Percentiles rank a stretch among this genome's conserved stretches.
phyloP scores from a whole-genome alignment of 2,888 invertebrate genomes.

The Trachelus troglodyta region DNA sequence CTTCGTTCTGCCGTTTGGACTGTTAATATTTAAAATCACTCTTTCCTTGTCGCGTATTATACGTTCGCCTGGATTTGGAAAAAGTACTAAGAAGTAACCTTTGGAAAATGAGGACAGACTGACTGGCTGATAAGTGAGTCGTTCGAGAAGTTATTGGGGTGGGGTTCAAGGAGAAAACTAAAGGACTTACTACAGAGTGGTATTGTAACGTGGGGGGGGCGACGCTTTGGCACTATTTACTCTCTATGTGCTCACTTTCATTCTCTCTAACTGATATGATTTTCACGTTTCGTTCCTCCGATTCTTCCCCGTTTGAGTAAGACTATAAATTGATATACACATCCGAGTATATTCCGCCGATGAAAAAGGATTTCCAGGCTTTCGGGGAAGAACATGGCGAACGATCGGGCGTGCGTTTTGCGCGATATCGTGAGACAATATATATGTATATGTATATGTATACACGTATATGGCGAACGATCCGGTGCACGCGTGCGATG shows the following conservation, averaged over 20 bases:
- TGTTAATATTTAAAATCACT: neutral
- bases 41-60: neutral
- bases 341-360: neutral
- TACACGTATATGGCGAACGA: neutral
- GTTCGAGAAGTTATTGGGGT: neutral
- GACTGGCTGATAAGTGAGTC: neutral
- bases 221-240: constrained; percentile 39
- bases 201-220: constrained; percentile 8
- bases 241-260: constrained; percentile 20
- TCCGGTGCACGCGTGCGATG: neutral
- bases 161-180: neutral
- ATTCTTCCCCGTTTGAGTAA: constrained; percentile 13
- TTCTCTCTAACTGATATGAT: constrained; percentile 32
- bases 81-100: neutral
- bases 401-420: neutral
- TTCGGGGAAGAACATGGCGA: neutral
- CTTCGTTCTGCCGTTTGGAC: neutral
- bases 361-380: neutral
- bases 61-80: neutral
- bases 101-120: neutral
- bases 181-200: neutral
- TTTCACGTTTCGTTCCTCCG: constrained; percentile 20
- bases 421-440: neutral
- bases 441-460: neutral
- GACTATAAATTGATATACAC: neutral